These are phyloP conservation scores for Petrocephalus zakoni DNA, from an alignment of 2,113 vertebrate genomes.

Conservation along the genomic window DNA sequence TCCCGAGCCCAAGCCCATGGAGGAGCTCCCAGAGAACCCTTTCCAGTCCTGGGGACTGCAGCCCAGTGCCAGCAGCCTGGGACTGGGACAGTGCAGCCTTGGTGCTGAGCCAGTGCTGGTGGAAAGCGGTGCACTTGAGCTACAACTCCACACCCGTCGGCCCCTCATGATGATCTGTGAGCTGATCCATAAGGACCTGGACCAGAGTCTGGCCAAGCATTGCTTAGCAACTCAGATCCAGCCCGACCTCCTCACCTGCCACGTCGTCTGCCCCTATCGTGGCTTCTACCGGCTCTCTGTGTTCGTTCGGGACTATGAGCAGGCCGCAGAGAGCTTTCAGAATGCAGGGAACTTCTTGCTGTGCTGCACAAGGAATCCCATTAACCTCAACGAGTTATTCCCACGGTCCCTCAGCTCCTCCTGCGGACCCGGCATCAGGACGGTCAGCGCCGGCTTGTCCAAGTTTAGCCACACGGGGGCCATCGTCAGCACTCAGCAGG, in stretches of 20 bases:
- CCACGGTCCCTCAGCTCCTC: conserved; percentile 53
- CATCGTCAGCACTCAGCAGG: conserved; percentile 52
- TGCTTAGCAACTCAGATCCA: conserved; percentile 64
- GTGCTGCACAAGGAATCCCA: conserved; percentile 42
- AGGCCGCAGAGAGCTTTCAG: conserved; percentile 50
- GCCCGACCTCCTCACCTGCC: conserved; percentile 58
- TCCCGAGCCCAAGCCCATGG: conserved; percentile 36
- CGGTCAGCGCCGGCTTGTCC: conserved; percentile 51
- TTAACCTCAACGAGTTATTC: conserved; percentile 54
- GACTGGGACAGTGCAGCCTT: conserved; percentile 49
- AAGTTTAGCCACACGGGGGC: conserved; percentile 61
- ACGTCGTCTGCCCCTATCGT: conserved; percentile 55
- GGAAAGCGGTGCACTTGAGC: conserved; percentile 43
- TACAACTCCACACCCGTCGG: conserved; percentile 52
- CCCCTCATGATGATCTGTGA: conserved; percentile 60
- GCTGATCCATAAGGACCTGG: conserved; percentile 51
- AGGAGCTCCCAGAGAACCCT: conserved; percentile 61
- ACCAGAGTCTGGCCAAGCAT: conserved; percentile 49
- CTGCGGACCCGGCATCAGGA: conserved; percentile 63
- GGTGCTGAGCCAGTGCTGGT: conserved; percentile 47
- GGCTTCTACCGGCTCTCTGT: conserved; percentile 64
- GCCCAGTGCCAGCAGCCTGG: conserved; percentile 46
- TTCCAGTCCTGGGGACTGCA: conserved; percentile 68
- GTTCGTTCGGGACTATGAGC: conserved; percentile 64
- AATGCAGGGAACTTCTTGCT: conserved; percentile 66